Evolutionary conservation across 1,140 invertebrate genomes (phyloP), one percentile per base, ranked within the genome.

Genomic region (Orchesella cincta): DNA sequence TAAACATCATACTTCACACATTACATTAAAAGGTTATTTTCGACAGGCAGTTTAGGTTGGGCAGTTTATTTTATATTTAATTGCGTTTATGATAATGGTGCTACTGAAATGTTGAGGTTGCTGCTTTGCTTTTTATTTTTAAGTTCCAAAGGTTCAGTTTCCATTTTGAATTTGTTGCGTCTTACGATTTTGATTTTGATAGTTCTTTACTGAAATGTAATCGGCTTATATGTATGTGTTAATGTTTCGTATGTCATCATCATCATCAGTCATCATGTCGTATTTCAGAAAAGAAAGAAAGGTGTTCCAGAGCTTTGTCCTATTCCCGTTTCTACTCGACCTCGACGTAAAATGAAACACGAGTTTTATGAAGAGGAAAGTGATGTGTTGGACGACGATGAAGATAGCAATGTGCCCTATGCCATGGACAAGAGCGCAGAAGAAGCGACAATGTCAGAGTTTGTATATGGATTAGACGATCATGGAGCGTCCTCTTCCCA

Each of bases 221-320:
- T 46, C n/a, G 39, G 5, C 18, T 46, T 5, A 46, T 18, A 46
- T 8, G 5, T 46, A 5, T 18, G 39, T 18, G 5, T 46, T 5
- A 46, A 46, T 18, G 18, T 46, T 18, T 46, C 39, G 5, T 46
- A 8, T 46, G 39, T 5, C 39, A 8, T 46, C 39, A 46, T 8
- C 39, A 8, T 46, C 18, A 46, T 46, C 39, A 5, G 5, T 8
- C 39, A 46, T 57, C 23, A 8, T 26, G 23, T 18, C 23, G 23
- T n/a, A n/a, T 57, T 57, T 23, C 52, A 67, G 62, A 67, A n/a
- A 23, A 67, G 23, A 67, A 67, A 33, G 62, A 67, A 67, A 67
- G 33, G n/a, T 23, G 31, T 67, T 33, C 62, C 62, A 2, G 62
- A 67, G n/a, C 62, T 67, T 31, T 31, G 12, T 29, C 62, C 62